Percentiles rank a stretch among this genome's conserved stretches.
These are phyloP conservation scores for Torymus auratus DNA, from an alignment of 2,888 invertebrate genomes.

Conservation along the genomic window DNA sequence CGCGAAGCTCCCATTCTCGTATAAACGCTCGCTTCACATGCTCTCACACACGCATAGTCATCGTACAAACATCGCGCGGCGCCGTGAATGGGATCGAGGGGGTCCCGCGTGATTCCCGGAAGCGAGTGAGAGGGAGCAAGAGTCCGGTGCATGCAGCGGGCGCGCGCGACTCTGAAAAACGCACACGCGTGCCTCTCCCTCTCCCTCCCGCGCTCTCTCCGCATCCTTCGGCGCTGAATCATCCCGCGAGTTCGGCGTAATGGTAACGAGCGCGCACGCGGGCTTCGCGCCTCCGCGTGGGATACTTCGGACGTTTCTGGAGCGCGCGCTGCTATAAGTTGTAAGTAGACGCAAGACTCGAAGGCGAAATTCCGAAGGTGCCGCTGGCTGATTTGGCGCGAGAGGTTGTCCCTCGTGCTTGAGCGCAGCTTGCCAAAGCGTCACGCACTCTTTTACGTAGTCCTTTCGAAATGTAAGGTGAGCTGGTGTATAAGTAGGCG, in stretches of 20 bases:
- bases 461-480: no score
- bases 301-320: neutral
- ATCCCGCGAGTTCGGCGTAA: slow-evolving; percentile 3
- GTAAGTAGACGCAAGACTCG: neutral
- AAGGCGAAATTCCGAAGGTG: neutral
- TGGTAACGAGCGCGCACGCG: slow-evolving; percentile 34
- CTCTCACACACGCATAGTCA: slow-evolving; percentile 14
- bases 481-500: no score
- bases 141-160: slow-evolving; percentile 34
- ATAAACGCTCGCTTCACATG: neutral
- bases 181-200: neutral
- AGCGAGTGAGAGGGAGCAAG: neutral
- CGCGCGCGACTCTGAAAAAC: slow-evolving; percentile 6
- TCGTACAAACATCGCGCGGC: slow-evolving; percentile 24
- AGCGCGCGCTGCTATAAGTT: neutral
- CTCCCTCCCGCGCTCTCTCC: slow-evolving; percentile 5
- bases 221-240: slow-evolving; percentile 56
- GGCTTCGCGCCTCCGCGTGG: slow-evolving; percentile 9
- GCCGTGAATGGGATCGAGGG: slow-evolving; percentile 28
- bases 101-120: slow-evolving; percentile 45
- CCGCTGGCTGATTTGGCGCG: neutral
- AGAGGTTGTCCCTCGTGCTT: no score
- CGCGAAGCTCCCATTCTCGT: slow-evolving; percentile 21
- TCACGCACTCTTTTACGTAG: no score
- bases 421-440: no score